phyloP scores from a whole-genome alignment of 2,797 vertebrate genomes.

The Falco naumanni region DNA sequence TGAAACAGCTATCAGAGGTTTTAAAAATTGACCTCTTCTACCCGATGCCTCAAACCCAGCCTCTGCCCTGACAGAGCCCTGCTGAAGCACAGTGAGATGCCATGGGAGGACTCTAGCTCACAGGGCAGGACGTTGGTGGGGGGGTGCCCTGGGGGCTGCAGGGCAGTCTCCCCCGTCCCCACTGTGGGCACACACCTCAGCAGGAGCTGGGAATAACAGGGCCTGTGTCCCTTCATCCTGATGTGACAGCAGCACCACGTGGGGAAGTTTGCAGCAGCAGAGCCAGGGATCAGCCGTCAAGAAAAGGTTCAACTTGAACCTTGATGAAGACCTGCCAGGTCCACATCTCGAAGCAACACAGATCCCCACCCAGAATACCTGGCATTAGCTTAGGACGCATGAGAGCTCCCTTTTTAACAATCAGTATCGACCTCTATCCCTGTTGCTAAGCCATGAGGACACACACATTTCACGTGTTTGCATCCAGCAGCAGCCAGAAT shows the following conservation, averaged over 20 bases:
- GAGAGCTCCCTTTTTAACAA: not conserved
- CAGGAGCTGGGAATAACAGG: not conserved
- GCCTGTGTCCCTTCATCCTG: not conserved
- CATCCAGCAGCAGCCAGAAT: not conserved
- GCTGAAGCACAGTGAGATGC: not conserved
- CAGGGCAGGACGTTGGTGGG: not conserved
- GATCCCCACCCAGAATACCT: not conserved
- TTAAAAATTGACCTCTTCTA: not conserved
- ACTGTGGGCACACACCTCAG: not conserved
- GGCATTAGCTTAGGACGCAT: not conserved
- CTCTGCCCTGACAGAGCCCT: not conserved
- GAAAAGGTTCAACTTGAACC: not conserved
- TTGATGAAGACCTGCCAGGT: not conserved
- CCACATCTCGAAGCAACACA: not conserved
- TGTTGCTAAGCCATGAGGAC: not conserved
- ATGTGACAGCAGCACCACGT: accelerated
- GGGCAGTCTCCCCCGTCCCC: not conserved
- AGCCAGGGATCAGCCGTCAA: not conserved
- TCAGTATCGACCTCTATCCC: not conserved
- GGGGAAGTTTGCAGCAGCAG: not conserved
- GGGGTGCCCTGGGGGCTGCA: not conserved
- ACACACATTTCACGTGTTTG: not conserved
- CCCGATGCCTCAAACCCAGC: not conserved
- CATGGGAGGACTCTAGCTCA: not conserved
- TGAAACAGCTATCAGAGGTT: not conserved